Conservation (phyloP, 1,140 invertebrate species). For the Whitmania pigra region DNA sequence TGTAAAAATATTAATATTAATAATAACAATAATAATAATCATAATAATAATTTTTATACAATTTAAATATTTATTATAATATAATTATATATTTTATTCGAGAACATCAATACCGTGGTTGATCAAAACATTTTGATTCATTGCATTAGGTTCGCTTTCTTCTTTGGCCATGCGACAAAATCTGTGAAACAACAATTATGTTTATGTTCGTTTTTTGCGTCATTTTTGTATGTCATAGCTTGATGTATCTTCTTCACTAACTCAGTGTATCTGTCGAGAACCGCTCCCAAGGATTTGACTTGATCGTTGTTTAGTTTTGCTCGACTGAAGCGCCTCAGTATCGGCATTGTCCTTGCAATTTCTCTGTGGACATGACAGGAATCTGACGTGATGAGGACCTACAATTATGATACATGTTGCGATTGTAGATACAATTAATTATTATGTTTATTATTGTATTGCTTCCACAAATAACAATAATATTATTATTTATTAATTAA, state of each 20-base stretch:
- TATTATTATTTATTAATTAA: too few relatives aligned
- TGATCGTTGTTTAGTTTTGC: constrained; percentile 34
- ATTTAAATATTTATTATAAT: too few relatives aligned
- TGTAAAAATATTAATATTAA: constrained; percentile 26
- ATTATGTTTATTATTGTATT: too few relatives aligned
- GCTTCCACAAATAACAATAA: too few relatives aligned
- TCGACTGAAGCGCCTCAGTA: constrained; percentile 30
- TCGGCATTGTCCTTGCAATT: constrained; percentile 31
- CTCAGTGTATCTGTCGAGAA: constrained; percentile 29
- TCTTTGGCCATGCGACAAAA: constrained; percentile 24
- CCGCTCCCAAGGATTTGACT: constrained; percentile 29
- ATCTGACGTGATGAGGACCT: constrained; percentile 36
- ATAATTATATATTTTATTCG: background rate
- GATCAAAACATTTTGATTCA: constrained; percentile 42
- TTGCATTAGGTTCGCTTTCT: constrained; percentile 31
- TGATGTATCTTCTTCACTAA: background rate
- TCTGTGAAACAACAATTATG: background rate
- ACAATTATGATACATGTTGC: constrained; percentile 7
- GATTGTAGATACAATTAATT: too few relatives aligned
- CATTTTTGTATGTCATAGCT: too few relatives aligned
- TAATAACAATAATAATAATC: constrained; percentile 27
- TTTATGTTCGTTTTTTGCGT: too few relatives aligned
- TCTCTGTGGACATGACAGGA: constrained; percentile 31
- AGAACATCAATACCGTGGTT: constrained; percentile 35
- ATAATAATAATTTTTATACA: constrained; percentile 31